phyloP scores from a whole-genome alignment of 2,797 vertebrate genomes.

The Rhyacichthys aspro region DNA sequence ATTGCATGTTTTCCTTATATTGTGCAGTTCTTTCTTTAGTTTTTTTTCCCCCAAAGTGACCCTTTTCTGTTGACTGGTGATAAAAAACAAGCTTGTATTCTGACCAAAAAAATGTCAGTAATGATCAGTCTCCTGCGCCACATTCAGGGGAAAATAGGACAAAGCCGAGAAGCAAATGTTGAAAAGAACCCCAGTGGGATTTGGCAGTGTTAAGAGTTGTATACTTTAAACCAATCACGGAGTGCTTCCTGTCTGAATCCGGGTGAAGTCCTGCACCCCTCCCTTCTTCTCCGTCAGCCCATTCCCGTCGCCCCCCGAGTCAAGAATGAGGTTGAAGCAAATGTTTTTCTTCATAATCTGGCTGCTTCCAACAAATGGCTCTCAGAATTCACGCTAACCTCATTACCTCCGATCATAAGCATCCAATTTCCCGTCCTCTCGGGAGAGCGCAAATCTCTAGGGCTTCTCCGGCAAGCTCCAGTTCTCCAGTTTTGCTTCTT shows the following conservation, averaged over 20 bases:
- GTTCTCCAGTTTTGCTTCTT: constrained; percentile 33
- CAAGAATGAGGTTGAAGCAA: constrained; percentile 14
- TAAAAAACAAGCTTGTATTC: not conserved
- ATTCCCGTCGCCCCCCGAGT: not conserved
- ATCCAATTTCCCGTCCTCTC: constrained; percentile 30
- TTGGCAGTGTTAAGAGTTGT: constrained; percentile 4
- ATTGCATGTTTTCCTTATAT: too few relatives aligned
- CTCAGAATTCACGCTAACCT: constrained; percentile 37
- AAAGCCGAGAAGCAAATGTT: constrained; percentile 7
- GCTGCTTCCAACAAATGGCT: constrained; percentile 27
- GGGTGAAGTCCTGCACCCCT: not conserved
- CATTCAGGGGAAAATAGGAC: constrained; percentile 9
- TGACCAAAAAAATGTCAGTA: constrained; percentile 13
- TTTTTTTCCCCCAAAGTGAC: too few relatives aligned
- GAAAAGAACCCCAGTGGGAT: constrained; percentile 7
- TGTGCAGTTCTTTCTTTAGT: not conserved
- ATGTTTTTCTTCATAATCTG: constrained; percentile 21
- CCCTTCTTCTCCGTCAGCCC: not conserved
- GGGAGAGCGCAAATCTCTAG: constrained; percentile 27
- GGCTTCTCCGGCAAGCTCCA: constrained; percentile 26
- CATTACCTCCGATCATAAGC: constrained; percentile 40
- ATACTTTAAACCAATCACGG: constrained; percentile 1
- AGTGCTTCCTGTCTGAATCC: not conserved
- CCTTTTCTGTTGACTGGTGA: not conserved
- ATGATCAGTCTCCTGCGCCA: constrained; percentile 6